Evolutionary conservation across 2,113 vertebrate genomes (phyloP).

Genomic region (Semicossyphus pulcher): DNA sequence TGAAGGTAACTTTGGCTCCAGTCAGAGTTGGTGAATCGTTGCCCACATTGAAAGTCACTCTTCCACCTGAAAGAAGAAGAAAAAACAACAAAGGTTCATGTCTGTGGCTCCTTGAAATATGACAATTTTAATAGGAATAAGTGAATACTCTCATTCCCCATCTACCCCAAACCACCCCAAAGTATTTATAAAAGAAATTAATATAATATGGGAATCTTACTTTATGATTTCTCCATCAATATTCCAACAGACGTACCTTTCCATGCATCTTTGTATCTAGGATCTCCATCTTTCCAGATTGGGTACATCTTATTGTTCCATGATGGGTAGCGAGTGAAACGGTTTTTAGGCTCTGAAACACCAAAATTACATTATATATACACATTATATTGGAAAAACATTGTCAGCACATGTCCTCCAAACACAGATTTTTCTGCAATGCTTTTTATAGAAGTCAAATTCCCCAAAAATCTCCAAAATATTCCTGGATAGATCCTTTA

Average conservation of each 20-base stretch:
- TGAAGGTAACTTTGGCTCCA: constrained; percentile 90
- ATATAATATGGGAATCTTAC: neutral
- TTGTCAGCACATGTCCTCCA: too few relatives aligned
- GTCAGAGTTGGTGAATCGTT: constrained; percentile 92
- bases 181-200: too few relatives aligned
- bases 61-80: constrained; percentile 82
- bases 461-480: neutral
- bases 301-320: constrained; percentile 89
- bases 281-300: constrained; percentile 85
- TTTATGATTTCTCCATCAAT: neutral
- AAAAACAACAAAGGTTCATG: neutral
- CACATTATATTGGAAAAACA: neutral
- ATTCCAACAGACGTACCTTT: constrained; percentile 79
- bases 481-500: neutral
- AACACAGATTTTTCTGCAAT: neutral
- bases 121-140: too few relatives aligned
- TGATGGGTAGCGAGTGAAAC: constrained; percentile 78
- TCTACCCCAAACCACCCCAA: too few relatives aligned
- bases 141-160: too few relatives aligned
- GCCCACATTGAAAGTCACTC: constrained; percentile 85
- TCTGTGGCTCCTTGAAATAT: neutral
- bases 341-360: constrained; percentile 71
- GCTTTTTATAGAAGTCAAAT: neutral
- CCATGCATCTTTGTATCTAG: constrained; percentile 84
- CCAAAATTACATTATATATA: too few relatives aligned